These are phyloP conservation scores for Brachyistius frenatus DNA, from an alignment of 2,113 vertebrate genomes.

Conservation along the genomic window DNA sequence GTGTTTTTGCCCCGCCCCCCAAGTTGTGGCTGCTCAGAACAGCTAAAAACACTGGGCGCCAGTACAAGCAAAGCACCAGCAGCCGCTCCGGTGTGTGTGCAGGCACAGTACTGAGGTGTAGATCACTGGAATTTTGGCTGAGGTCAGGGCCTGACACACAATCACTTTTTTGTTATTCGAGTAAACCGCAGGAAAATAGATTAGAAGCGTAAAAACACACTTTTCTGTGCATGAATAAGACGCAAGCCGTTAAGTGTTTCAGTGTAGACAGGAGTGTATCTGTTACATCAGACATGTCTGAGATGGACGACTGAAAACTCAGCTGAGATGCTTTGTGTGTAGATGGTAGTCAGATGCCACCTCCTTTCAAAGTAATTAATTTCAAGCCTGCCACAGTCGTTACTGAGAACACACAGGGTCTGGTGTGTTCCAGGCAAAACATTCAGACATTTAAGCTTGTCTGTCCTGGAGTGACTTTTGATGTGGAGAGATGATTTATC, in stretches of 20 bases:
- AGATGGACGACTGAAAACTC: background rate
- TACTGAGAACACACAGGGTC: background rate
- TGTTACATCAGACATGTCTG: background rate
- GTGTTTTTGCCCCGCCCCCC: background rate
- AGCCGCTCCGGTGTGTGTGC: background rate
- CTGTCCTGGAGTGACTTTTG: background rate
- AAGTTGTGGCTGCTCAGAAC: background rate
- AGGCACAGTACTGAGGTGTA: background rate
- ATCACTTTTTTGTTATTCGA: conserved; percentile 3
- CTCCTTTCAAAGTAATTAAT: conserved; percentile 6
- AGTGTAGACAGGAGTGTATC: conserved; percentile 19
- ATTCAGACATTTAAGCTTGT: background rate
- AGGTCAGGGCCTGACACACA: conserved; percentile 1
- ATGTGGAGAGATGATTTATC: conserved; percentile 4
- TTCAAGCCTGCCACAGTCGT: background rate
- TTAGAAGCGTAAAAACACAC: background rate
- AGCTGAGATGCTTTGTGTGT: conserved; percentile 4
- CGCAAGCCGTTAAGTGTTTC: background rate
- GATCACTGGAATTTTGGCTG: background rate
- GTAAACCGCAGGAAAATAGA: background rate
- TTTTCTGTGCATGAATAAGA: conserved; percentile 15
- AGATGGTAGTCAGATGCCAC: background rate
- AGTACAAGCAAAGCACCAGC: background rate
- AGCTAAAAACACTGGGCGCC: background rate
- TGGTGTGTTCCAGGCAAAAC: background rate